Base-by-base conservation (phyloP, 1,140 invertebrate genomes). In the Lerema accius region DNA sequence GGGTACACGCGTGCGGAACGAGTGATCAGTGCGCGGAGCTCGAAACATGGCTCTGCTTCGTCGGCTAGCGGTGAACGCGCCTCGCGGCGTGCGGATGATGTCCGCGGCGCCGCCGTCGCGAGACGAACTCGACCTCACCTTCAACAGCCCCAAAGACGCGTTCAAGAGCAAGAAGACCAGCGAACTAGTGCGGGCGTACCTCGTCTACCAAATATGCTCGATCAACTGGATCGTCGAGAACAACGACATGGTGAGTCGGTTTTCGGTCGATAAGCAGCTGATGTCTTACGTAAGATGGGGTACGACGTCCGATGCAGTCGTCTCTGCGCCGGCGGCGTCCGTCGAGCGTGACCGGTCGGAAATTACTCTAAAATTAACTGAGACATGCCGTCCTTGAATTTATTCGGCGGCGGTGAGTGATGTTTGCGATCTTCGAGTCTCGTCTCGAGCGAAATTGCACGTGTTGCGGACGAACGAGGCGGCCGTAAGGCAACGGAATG, bases 161-260 rank as follows among this genome's bases (percentile, higher is more conserved):
- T 96, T 97, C 87, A 97, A 97, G 91, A 99, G 97, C 91, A 99
- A 99, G 93, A 98, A 96, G 55, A 99, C 96, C 59, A 95, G 92
- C 91, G 98, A 99, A 91, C 93, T 99, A 42, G 73, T 99, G 5
- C 93, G 99, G 62, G 98, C 97, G 14, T 96, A 98, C 77, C 73
- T 99, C 72, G 98, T 99, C 40, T 98, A 99, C 88, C 95, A 96
- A 82, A 92, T 99, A 80, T 99, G 98, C 91, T 96, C 96, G 32
- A 93, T 97, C 80, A 94, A 96, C 70, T 95, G 94, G 79, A 90
- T 99, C 56, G 98, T 99, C 48, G 95, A 98, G 78, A 95, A 99
- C 92, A 99, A 99, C 84, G 96, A 95, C 92, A 94, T 95, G 95
- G 98, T 99, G 93, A 94, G 93, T 89, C 37, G 75, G 76, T 78